Base-by-base conservation (phyloP, 2,888 invertebrate species). In the Gibbula magus region DNA sequence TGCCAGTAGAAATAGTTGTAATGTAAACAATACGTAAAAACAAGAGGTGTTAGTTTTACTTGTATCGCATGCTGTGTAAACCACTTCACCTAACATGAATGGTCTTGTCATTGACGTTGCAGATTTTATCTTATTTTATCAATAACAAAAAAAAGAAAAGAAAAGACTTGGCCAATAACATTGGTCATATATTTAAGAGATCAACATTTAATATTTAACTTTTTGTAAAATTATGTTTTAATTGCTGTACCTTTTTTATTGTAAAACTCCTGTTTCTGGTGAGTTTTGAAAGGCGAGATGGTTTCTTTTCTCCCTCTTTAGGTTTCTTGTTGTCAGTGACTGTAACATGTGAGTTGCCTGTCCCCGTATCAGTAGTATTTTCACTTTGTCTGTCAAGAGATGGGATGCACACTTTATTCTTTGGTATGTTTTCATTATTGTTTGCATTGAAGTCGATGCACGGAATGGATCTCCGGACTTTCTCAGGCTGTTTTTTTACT, bases 401-500 rank as follows among this genome's bases (percentile, higher is more conserved):
- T 2, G n/a, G 32, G 39, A 10, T 18, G 16, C 25, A 5, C 18
- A 35, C 32, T 32, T 8, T 39, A 39, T 32, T 70, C 70, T 10
- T 10, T 16, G 20, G 39, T 4, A 70, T 70, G 20, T 70, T 39
- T 35, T 70, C 70, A 32, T 18, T n/a, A n/a, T 16, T 53, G 25
- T 75, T 29, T 13, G 45, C 52, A 66, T 75, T 66, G 61, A 76
- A n/a, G 29, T 80, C 82, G n/a, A 87, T 82, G 18, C 84, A 82
- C n/a, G 87, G 86, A 53, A 85, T 56, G 16, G 82, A 80, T 35
- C 77, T 80, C 16, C 79, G 75, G 32, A 82, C 77, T n/a, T 82
- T 80, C n/a, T 73, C 83, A 20, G 84, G 82, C n/a, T 84, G 81
- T 45, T 78, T 52, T 51, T 82, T 81, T 51, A 79, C 80, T 10